Conservation (phyloP, 2,888 invertebrate species). For the Villa cingulata region DNA sequence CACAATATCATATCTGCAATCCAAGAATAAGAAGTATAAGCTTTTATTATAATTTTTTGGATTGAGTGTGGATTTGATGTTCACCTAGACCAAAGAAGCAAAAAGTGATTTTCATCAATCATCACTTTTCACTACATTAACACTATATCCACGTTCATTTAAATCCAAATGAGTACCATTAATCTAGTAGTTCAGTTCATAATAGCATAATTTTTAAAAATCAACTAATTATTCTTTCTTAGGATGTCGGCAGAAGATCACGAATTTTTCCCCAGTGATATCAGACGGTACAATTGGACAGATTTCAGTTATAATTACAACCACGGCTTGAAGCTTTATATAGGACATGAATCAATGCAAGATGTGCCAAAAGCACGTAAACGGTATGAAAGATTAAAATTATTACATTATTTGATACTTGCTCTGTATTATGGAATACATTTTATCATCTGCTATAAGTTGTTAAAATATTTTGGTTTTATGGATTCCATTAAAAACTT, state of each 20-base stretch:
- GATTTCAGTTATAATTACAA: slow-evolving; percentile 4
- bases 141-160: too few species aligned
- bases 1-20: too few species aligned
- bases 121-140: too few species aligned
- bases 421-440: slow-evolving; percentile 4
- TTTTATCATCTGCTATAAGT: neutral
- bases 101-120: too few species aligned
- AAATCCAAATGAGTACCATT: too few species aligned
- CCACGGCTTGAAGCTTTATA: slow-evolving; percentile 1
- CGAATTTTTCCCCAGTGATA: slow-evolving; percentile 16
- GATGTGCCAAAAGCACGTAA: neutral
- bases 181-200: too few species aligned
- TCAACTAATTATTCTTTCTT: neutral
- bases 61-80: too few species aligned
- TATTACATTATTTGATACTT: slow-evolving; percentile 1
- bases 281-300: slow-evolving; percentile 12
- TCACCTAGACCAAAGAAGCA: too few species aligned
- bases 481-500: neutral
- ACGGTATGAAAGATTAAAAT: neutral
- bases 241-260: slow-evolving; percentile 17
- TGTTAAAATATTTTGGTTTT: slow-evolving; percentile 1
- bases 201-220: neutral
- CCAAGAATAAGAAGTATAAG: too few species aligned
- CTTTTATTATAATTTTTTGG: too few species aligned
- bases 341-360: neutral